A percentile compares a stretch with the other conserved stretches of the same genome.
Conservation (phyloP, 1,140 invertebrate species). For the Drosophila biarmipes region DNA sequence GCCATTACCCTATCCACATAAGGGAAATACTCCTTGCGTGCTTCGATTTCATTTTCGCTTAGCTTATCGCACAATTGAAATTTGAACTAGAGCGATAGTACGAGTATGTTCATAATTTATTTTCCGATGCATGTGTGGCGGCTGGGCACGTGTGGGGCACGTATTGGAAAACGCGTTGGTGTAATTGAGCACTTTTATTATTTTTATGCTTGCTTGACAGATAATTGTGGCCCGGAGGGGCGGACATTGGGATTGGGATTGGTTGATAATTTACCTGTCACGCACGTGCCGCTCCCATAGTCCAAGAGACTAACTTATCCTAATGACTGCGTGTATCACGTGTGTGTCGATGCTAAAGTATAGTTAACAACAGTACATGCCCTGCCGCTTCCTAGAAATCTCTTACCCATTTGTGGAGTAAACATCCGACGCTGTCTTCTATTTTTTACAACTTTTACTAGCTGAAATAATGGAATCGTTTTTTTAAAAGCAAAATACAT, state of each 20-base stretch:
- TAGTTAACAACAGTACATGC: neutral
- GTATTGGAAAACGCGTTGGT: conserved; percentile 52
- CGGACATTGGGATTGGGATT: conserved; percentile 8
- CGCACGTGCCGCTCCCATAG: conserved; percentile 64
- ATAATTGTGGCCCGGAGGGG: conserved; percentile 51
- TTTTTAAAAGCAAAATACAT: too few species aligned
- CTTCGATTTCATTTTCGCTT: conserved; percentile 37
- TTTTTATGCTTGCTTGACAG: conserved; percentile 67
- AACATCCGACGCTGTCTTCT: neutral
- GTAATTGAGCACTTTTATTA: conserved; percentile 58
- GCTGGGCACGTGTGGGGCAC: conserved; percentile 4
- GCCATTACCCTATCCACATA: too few species aligned
- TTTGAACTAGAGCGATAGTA: conserved; percentile 36
- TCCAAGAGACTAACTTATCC: conserved; percentile 54
- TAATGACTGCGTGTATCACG: conserved; percentile 15
- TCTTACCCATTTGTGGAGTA: conserved; percentile 1
- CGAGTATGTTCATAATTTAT: conserved; percentile 47
- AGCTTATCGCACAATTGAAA: conserved; percentile 41
- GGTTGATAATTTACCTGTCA: conserved; percentile 58
- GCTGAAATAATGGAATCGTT: neutral
- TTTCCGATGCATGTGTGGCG: neutral
- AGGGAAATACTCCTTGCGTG: conserved; percentile 15
- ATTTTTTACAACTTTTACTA: neutral
- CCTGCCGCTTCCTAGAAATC: neutral
- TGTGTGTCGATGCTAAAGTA: conserved; percentile 4